Conservation (phyloP, 2,113 vertebrate genomes). For the Dinomys branickii region DNA sequence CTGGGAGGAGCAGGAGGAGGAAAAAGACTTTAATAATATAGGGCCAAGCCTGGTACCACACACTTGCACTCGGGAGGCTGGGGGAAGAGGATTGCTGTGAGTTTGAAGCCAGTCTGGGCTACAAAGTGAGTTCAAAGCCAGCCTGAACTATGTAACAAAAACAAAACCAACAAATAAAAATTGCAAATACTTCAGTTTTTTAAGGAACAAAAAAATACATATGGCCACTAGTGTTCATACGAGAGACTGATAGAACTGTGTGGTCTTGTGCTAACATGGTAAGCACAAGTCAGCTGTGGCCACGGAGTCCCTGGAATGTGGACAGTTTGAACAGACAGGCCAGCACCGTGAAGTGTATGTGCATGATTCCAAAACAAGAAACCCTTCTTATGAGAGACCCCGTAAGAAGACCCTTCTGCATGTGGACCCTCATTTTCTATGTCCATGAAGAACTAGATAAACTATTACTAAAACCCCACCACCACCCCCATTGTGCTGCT, state of each 20-base stretch:
- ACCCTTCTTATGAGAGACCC: no score
- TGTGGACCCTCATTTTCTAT: neutral
- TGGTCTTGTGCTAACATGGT: rapidly evolving
- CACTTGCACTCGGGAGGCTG: neutral
- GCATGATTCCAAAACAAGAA: neutral
- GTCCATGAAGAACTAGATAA: neutral
- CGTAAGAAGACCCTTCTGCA: no score
- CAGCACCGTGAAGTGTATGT: neutral
- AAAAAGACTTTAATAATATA: neutral
- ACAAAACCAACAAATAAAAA: neutral
- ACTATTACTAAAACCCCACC: neutral
- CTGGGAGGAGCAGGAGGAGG: neutral
- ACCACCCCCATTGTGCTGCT: neutral
- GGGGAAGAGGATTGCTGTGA: neutral
- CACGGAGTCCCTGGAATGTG: neutral
- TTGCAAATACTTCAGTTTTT: neutral
- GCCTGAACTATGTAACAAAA: neutral
- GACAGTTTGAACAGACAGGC: neutral
- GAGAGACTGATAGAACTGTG: rapidly evolving
- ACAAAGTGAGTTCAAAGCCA: neutral
- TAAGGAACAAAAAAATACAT: neutral
- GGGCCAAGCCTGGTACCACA: neutral
- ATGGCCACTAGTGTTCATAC: rapidly evolving
- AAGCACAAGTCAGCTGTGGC: neutral
- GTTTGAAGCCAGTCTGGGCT: neutral